phyloP scores from a whole-genome alignment of 2,113 vertebrate species.

The Hepsetus odoe region DNA sequence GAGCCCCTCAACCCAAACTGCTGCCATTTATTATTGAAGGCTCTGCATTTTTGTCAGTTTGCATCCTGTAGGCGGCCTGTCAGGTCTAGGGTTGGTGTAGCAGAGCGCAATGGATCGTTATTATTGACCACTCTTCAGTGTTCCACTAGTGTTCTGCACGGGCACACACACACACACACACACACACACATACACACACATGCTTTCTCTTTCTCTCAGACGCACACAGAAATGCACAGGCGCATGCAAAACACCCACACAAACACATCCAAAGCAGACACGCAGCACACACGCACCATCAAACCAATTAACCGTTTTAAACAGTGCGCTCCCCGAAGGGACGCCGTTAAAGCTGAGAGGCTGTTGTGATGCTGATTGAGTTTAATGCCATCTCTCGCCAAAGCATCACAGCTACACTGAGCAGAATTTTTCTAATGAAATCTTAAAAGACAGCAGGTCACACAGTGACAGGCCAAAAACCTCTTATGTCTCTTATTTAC shows the following conservation, averaged over 20 bases:
- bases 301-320: slow-evolving; percentile 32
- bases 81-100: slow-evolving; percentile 52
- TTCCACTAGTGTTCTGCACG: slow-evolving; percentile 1
- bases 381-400: background rate
- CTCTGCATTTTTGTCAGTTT: slow-evolving; percentile 61
- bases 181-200: background rate
- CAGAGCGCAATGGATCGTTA: slow-evolving; percentile 56
- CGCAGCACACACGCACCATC: slow-evolving; percentile 7
- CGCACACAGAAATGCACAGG: background rate
- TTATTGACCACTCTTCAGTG: slow-evolving; percentile 57
- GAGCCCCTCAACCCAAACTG: slow-evolving; percentile 3
- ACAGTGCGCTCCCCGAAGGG: slow-evolving; percentile 5
- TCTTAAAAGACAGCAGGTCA: background rate
- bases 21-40: slow-evolving; percentile 66
- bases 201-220: background rate
- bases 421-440: background rate
- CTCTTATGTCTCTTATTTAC: no score
- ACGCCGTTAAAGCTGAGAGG: background rate
- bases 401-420: background rate
- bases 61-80: slow-evolving; percentile 57
- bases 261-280: background rate
- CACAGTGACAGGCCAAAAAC: background rate
- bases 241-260: slow-evolving; percentile 9
- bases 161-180: background rate
- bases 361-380: background rate